Conservation (phyloP, 2,113 vertebrate genomes). For the Erpornis zantholeuca region DNA sequence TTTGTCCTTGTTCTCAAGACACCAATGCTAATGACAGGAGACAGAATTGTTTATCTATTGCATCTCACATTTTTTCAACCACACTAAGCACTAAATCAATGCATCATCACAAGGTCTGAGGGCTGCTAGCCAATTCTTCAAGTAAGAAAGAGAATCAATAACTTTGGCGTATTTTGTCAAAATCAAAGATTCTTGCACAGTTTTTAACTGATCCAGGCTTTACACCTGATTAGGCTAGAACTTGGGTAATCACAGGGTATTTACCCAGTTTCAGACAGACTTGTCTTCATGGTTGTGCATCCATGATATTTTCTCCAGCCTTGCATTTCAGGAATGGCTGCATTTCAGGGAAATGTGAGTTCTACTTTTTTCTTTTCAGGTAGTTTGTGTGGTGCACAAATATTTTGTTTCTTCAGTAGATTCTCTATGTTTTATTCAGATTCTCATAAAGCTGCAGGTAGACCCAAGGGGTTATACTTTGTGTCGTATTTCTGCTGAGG, state of each 20-base stretch:
- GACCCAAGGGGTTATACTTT: neutral
- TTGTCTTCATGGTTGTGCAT: neutral
- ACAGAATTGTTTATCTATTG: slow-evolving; percentile 7
- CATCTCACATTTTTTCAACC: neutral
- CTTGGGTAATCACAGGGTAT: neutral
- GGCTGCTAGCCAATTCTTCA: neutral
- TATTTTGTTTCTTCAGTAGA: neutral
- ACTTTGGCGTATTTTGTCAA: neutral
- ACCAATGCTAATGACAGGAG: neutral
- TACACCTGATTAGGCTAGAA: neutral
- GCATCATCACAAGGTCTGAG: neutral
- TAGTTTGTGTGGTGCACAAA: neutral
- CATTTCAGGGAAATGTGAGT: neutral
- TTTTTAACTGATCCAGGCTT: neutral
- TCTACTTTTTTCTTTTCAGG: neutral
- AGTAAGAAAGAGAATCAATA: neutral
- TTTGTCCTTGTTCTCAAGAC: slow-evolving; percentile 8
- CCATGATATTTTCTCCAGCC: neutral
- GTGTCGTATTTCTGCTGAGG: neutral
- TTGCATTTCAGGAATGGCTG: neutral
- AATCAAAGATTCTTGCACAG: neutral
- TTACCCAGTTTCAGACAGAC: neutral
- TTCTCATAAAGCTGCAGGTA: neutral
- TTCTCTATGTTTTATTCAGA: neutral
- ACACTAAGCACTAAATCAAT: neutral